Evolutionary conservation across 2,113 vertebrate genomes (phyloP), one percentile per base, ranked within the genome.

Genomic region (Peucedramus taeniatus): DNA sequence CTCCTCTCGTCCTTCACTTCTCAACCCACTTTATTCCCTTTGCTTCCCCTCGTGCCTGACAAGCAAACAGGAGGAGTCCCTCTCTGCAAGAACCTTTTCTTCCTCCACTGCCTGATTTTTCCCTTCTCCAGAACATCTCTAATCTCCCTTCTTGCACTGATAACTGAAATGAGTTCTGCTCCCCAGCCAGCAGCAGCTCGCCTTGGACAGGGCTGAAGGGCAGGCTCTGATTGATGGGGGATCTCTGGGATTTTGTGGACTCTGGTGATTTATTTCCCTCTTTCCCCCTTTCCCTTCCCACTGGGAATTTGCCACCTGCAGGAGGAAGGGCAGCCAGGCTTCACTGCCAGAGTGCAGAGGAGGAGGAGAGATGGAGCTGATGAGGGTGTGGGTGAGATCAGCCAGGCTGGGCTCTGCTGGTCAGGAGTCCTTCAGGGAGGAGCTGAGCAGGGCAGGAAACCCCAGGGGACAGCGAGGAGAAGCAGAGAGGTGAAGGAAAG

Each of bases 131-230:
- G 70, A 94, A 84, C 89, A 54, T 87, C 83, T 90, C 91, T 86
- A 77, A 95, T 90, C 80, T 93, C 60, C 30, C 19, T 49, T 37
- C 57, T 49, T 1, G 17, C 45, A 12, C 80, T 68, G 75, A 86
- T 93, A 95, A 94, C 75, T 81, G 30, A 88, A 93, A 96, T 65
- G 84, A 94, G 76, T 87, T 80, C 87, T 64, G 22, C 42, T 87
- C 72, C 63, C 69, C 85, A 77, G 60, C 50, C 93, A 87, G 74
- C 53, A 47, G 21, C 54, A 70, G 68, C 75, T 85, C 30, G 15
- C 39, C 83, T 49, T 20, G 68, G 83, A 2, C 50, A 60, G 57
- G 77, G 74, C 76, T 65, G 90, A 75, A 90, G 94, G 65, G 90
- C 76, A 76, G 69, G 26, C 70, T 89, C 54, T 89, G 91, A 79